Conservation (phyloP, 2,888 invertebrate species). For the Margaritifera margaritifera region DNA sequence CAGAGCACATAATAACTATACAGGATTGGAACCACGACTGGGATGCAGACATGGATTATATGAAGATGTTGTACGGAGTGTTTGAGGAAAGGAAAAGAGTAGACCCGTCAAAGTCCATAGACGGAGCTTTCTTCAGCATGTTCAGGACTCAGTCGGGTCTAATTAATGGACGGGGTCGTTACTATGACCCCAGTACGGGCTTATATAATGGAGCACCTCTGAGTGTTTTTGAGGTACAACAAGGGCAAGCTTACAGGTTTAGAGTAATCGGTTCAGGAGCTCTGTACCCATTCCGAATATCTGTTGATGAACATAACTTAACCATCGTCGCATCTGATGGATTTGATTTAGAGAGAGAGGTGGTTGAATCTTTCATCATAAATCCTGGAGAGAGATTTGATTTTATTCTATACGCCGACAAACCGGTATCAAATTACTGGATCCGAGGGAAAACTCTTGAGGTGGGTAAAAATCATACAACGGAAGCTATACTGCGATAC, state of each 20-base stretch:
- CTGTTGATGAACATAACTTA: constrained; percentile 49
- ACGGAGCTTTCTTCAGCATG: constrained; percentile 36
- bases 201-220: constrained; percentile 44
- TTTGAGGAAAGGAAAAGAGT: constrained; percentile 31
- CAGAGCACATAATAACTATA: constrained; percentile 43
- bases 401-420: constrained; percentile 48
- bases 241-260: constrained; percentile 44
- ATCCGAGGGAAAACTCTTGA: constrained; percentile 49
- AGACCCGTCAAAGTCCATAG: constrained; percentile 22
- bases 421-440: constrained; percentile 53
- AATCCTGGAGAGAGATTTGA: too few species aligned
- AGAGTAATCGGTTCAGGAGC: constrained; percentile 50
- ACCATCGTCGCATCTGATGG: constrained; percentile 56
- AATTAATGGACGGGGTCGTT: constrained; percentile 52
- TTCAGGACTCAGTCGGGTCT: constrained; percentile 45
- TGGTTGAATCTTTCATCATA: too few species aligned
- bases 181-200: constrained; percentile 19
- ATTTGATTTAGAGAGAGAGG: too few species aligned
- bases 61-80: constrained; percentile 41
- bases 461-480: constrained; percentile 21
- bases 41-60: constrained; percentile 39
- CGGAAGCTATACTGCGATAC: constrained; percentile 49
- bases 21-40: constrained; percentile 58
- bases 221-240: constrained; percentile 34
- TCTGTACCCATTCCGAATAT: constrained; percentile 48